These are phyloP conservation scores for Falco concolor DNA, from an alignment of 2,797 vertebrate species.

Conservation along the genomic window DNA sequence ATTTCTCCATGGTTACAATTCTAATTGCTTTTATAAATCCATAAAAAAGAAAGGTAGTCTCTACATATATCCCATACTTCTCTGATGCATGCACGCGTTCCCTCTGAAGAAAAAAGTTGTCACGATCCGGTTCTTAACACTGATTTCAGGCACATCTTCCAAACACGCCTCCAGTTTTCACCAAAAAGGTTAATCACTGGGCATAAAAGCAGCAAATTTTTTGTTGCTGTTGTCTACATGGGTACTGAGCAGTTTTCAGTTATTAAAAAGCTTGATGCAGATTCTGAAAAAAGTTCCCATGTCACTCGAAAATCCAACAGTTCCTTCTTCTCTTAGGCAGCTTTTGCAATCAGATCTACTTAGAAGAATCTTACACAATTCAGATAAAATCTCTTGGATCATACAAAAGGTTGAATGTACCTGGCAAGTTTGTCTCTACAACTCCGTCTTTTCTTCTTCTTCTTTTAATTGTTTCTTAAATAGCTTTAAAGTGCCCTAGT, in stretches of 20 bases:
- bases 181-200: slow-evolving; percentile 16
- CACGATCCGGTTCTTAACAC: slow-evolving; percentile 66
- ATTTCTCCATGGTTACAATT: slow-evolving; percentile 69
- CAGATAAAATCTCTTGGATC: slow-evolving; percentile 64
- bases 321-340: slow-evolving; percentile 58
- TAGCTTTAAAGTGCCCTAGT: slow-evolving; percentile 64
- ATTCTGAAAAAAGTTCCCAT: slow-evolving; percentile 45
- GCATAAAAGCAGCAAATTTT: slow-evolving; percentile 39
- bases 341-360: slow-evolving; percentile 54
- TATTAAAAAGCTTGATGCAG: slow-evolving; percentile 51
- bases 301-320: slow-evolving; percentile 34
- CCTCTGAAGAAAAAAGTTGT: slow-evolving; percentile 58
- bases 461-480: neutral
- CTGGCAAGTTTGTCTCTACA: slow-evolving; percentile 53
- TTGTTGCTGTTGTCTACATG: slow-evolving; percentile 40
- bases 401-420: slow-evolving; percentile 57
- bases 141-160: slow-evolving; percentile 73
- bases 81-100: slow-evolving; percentile 52
- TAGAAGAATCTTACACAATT: slow-evolving; percentile 52
- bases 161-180: slow-evolving; percentile 54
- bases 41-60: slow-evolving; percentile 66
- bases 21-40: slow-evolving; percentile 73
- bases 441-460: neutral
- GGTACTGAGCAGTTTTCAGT: slow-evolving; percentile 52
- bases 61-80: slow-evolving; percentile 46